Evolutionary conservation across 2,797 vertebrate genomes (phyloP).

Genomic region (Sphaeramia orbicularis): DNA sequence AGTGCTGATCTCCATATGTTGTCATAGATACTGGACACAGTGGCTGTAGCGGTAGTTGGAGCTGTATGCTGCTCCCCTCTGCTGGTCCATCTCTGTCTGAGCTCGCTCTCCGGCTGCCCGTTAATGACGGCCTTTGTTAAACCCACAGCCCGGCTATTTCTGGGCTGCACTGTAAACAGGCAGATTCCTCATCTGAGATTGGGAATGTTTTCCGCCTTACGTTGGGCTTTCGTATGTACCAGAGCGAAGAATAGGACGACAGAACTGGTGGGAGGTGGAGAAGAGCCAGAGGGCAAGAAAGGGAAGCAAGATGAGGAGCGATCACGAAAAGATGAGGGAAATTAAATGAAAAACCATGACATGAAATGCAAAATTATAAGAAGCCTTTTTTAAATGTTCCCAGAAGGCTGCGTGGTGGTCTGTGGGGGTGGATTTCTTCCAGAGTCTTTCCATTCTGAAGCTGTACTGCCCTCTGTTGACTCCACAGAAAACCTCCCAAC

Average conservation of each 20-base stretch:
- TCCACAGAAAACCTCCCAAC: not conserved
- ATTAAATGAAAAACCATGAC: not conserved
- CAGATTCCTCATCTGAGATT: constrained; percentile 81
- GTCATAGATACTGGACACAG: not conserved
- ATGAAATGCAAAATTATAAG: not conserved
- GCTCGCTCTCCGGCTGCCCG: constrained; percentile 57
- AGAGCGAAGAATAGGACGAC: constrained; percentile 6
- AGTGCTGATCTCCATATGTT: constrained; percentile 5
- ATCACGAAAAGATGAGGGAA: not conserved
- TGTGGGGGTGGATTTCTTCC: constrained; percentile 7
- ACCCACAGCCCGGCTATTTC: constrained; percentile 84
- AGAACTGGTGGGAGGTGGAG: not conserved
- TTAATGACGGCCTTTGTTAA: constrained; percentile 87
- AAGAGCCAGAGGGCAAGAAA: not conserved
- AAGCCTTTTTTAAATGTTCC: not conserved
- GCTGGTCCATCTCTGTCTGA: constrained; percentile 54
- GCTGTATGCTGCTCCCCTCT: constrained; percentile 65
- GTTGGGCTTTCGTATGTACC: constrained; percentile 16
- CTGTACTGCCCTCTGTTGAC: constrained; percentile 78
- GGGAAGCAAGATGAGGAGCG: not conserved
- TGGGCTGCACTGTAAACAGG: constrained; percentile 82
- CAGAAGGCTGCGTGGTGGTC: constrained; percentile 16
- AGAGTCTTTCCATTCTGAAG: constrained; percentile 1
- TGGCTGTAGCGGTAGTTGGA: not conserved
- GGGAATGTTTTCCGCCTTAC: constrained; percentile 76